phyloP scores from a whole-genome alignment of 2,888 invertebrate genomes.

The Teleogryllus oceanicus region DNA sequence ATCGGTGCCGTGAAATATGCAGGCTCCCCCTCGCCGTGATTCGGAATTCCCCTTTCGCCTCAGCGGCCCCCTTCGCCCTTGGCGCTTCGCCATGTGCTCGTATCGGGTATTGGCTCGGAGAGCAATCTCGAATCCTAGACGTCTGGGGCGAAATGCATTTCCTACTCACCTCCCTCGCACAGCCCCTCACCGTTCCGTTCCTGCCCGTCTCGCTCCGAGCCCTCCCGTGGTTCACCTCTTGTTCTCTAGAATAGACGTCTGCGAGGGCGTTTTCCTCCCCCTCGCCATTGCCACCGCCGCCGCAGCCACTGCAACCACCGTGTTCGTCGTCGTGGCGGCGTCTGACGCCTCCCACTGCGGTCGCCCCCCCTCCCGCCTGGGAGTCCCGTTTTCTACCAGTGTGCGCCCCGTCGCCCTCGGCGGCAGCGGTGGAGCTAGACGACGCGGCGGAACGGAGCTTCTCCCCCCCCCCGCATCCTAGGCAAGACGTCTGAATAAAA shows the following conservation, averaged over 20 bases:
- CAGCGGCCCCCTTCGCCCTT: neutral
- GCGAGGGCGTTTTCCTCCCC: too few relatives aligned
- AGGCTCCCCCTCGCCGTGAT: neutral
- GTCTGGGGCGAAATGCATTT: too few relatives aligned
- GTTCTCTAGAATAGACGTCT: too few relatives aligned
- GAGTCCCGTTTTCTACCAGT: neutral
- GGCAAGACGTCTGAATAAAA: constrained; percentile 6
- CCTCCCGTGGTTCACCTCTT: too few relatives aligned
- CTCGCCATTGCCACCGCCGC: too few relatives aligned
- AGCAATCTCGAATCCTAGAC: too few relatives aligned
- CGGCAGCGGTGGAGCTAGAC: neutral
- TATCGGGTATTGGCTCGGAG: too few relatives aligned
- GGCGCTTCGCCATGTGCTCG: neutral
- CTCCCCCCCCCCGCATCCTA: neutral
- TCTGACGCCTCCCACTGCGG: neutral
- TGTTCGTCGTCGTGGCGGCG: neutral
- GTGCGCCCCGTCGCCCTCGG: too few relatives aligned
- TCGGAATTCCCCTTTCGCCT: neutral
- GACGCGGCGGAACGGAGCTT: neutral
- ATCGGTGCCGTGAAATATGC: neutral
- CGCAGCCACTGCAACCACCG: neutral
- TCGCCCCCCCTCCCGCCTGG: neutral
- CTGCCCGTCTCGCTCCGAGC: too few relatives aligned
- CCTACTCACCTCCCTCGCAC: too few relatives aligned
- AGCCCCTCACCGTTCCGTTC: too few relatives aligned